Evolutionary conservation across 2,888 invertebrate species (phyloP).

Genomic region (Fragum fragum): DNA sequence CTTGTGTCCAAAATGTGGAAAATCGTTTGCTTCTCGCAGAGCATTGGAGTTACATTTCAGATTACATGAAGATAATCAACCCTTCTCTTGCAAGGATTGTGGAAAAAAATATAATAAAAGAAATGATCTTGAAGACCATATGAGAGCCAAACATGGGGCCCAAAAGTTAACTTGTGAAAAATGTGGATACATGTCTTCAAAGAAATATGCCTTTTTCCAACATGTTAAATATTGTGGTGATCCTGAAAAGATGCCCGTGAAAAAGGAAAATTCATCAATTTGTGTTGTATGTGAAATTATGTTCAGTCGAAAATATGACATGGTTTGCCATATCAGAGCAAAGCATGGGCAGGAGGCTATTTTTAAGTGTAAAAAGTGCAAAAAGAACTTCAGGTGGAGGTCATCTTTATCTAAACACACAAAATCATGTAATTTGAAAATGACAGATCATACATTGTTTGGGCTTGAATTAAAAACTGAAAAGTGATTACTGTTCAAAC

Average conservation of each 20-base stretch:
- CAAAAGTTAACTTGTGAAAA: neutral
- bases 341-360: neutral
- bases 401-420: neutral
- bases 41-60: neutral
- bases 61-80: neutral
- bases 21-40: neutral
- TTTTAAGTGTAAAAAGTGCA: neutral
- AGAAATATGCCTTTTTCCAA: neutral
- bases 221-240: neutral
- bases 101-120: neutral
- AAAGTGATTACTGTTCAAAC: too few species aligned
- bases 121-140: neutral
- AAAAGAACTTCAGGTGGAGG: neutral
- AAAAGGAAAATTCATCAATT: neutral
- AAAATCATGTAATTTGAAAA: neutral
- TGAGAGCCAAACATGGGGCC: neutral
- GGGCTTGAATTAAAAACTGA: too few species aligned
- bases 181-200: neutral
- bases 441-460: too few species aligned
- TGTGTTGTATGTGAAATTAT: neutral
- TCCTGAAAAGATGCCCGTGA: neutral
- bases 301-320: neutral
- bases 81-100: neutral
- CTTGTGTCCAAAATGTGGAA: slow-evolving; percentile 1
- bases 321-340: neutral